Conservation (phyloP, 2,888 invertebrate genomes). For the Cataglyphis cursor region DNA sequence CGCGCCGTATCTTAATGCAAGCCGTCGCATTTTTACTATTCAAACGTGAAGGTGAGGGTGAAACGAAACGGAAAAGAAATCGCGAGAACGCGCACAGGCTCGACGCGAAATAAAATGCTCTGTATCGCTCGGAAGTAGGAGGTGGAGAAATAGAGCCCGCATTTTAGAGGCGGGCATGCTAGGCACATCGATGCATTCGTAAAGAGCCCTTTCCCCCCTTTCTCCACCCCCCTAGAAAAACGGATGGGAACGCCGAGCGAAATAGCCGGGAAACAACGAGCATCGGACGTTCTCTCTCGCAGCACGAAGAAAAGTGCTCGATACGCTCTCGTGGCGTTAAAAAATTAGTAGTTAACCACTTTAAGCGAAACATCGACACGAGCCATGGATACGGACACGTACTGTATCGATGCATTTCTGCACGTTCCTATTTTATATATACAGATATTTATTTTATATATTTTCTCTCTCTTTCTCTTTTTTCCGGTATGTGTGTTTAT, state of each 20-base stretch:
- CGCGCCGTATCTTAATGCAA: not conserved
- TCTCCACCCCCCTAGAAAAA: not conserved
- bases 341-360: slow-evolving; percentile 56
- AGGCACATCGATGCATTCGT: slow-evolving; percentile 41
- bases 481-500: not conserved
- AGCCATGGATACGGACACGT: slow-evolving; percentile 4
- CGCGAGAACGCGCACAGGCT: not conserved
- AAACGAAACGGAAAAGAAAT: not conserved
- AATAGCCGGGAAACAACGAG: slow-evolving; percentile 42
- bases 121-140: slow-evolving; percentile 42
- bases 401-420: slow-evolving; percentile 27
- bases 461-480: not conserved
- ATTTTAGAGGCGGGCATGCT: slow-evolving; percentile 59
- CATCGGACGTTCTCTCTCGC: slow-evolving; percentile 13
- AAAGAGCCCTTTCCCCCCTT: not conserved
- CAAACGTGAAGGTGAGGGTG: not conserved
- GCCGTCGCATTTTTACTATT: slow-evolving; percentile 20
- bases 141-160: slow-evolving; percentile 68
- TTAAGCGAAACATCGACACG: slow-evolving; percentile 39
- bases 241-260: slow-evolving; percentile 22
- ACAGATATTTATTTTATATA: not conserved
- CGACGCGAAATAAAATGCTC: slow-evolving; percentile 58
- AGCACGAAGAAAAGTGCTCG: slow-evolving; percentile 22
- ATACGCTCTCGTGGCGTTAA: slow-evolving; percentile 41
- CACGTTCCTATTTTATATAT: slow-evolving; percentile 26